Evolutionary conservation across 2,113 vertebrate species (phyloP).

Genomic region (Nerophis ophidion): DNA sequence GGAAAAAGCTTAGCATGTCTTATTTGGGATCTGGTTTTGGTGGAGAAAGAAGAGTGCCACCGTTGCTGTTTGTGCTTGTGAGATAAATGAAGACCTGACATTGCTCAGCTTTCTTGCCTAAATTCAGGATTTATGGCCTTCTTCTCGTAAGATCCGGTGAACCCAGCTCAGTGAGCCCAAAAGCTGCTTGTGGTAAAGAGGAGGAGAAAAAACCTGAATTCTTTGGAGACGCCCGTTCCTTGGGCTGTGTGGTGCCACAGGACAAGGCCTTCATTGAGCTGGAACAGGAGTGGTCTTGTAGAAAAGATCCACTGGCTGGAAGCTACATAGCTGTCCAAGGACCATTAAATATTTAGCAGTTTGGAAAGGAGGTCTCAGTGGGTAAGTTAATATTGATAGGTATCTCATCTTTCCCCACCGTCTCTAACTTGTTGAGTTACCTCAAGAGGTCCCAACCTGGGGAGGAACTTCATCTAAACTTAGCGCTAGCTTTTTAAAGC

Average conservation of each 20-base stretch:
- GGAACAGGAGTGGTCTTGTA: slow-evolving; percentile 73
- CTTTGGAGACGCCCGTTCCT: slow-evolving; percentile 71
- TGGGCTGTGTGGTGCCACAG: slow-evolving; percentile 60
- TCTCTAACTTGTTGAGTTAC: slow-evolving; percentile 57
- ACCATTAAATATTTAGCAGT: slow-evolving; percentile 76
- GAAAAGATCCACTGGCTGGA: slow-evolving; percentile 64
- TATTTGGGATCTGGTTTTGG: slow-evolving; percentile 3
- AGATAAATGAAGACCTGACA: slow-evolving; percentile 29
- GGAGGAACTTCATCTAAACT: slow-evolving; percentile 37
- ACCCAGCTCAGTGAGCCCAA: slow-evolving; percentile 46
- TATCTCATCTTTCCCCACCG: slow-evolving; percentile 69
- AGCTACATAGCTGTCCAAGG: slow-evolving; percentile 69
- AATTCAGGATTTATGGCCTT: slow-evolving; percentile 36
- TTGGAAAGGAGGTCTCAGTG: slow-evolving; percentile 70
- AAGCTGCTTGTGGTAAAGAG: slow-evolving; percentile 51
- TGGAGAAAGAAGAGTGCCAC: slow-evolving; percentile 20
- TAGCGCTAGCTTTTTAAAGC: slow-evolving; percentile 14
- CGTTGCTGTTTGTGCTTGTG: slow-evolving; percentile 8
- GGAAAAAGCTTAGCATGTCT: slow-evolving; percentile 15
- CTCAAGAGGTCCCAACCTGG: slow-evolving; percentile 42
- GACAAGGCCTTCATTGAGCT: slow-evolving; percentile 76
- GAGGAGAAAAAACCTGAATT: slow-evolving; percentile 52
- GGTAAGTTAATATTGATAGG: slow-evolving; percentile 76
- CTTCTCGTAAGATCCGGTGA: slow-evolving; percentile 42
- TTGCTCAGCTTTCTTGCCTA: slow-evolving; percentile 28